These are phyloP conservation scores for Bombus picipes DNA, from an alignment of 1,140 invertebrate species.

Conservation along the genomic window DNA sequence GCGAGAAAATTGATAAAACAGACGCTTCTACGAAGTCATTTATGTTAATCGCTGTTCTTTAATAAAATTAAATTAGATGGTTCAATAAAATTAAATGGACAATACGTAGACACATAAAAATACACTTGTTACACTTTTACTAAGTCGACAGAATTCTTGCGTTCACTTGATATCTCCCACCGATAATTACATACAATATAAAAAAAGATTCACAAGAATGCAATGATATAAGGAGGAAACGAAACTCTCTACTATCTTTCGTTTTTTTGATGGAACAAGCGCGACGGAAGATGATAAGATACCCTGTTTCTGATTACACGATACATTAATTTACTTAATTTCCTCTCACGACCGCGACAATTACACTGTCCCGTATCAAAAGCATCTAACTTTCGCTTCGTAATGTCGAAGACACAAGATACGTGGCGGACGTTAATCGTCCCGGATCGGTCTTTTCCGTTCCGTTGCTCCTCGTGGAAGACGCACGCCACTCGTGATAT, in stretches of 20 bases:
- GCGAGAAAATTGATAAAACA: neutral
- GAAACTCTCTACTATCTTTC: no score
- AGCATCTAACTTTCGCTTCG: neutral
- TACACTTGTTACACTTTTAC: no score
- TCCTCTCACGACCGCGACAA: neutral
- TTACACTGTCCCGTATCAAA: neutral
- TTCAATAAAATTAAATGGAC: no score
- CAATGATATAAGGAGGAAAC: neutral
- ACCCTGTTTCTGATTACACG: neutral
- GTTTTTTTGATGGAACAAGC: neutral
- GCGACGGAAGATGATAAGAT: neutral
- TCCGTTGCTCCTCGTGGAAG: neutral
- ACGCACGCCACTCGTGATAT: conserved; percentile 6
- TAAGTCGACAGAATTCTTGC: no score
- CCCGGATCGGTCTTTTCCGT: conserved; percentile 21
- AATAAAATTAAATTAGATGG: no score
- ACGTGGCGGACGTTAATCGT: conserved; percentile 19
- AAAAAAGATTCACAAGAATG: neutral
- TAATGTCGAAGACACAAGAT: neutral
- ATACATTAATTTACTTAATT: neutral
- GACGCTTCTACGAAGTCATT: no score
- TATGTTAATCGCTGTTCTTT: no score
- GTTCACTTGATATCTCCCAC: no score
- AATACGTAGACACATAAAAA: no score
- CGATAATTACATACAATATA: neutral